A percentile compares a stretch with the other conserved stretches of the same genome.
These are phyloP conservation scores for Poecile montanus DNA, from an alignment of 2,797 vertebrate species.

Conservation along the genomic window DNA sequence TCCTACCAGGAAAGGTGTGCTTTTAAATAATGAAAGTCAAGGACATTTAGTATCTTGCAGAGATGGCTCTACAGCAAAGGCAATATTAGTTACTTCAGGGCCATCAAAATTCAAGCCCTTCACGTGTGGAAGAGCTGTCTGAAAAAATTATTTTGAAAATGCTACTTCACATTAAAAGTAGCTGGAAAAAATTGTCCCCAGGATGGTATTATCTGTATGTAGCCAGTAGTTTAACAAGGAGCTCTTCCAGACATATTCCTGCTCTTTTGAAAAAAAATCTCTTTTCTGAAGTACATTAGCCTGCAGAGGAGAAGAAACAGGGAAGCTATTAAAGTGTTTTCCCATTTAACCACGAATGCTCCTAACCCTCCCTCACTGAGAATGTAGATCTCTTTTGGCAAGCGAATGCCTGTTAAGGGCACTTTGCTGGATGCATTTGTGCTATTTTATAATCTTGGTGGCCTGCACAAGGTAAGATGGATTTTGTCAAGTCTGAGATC, in stretches of 20 bases:
- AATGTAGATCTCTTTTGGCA: not conserved
- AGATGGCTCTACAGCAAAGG: not conserved
- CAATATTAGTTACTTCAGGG: not conserved
- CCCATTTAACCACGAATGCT: not conserved
- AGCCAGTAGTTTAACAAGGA: constrained; percentile 20
- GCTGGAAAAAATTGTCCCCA: constrained; percentile 27
- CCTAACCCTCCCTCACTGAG: not conserved
- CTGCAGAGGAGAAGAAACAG: constrained; percentile 27
- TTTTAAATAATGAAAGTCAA: constrained; percentile 15
- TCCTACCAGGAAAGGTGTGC: not conserved
- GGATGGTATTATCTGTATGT: constrained; percentile 22
- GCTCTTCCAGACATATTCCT: constrained; percentile 2
- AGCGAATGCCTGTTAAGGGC: not conserved
- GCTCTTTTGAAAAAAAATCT: not conserved
- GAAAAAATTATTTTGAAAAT: constrained; percentile 45
- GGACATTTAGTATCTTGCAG: not conserved
- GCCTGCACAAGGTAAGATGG: not conserved
- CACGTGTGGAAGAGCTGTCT: not conserved
- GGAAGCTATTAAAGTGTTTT: constrained; percentile 24
- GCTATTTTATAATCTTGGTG: not conserved
- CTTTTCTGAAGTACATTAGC: constrained; percentile 27
- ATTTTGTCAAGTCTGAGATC: not conserved
- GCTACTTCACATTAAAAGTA: constrained; percentile 38
- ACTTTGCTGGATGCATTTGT: not conserved
- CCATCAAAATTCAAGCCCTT: constrained; percentile 35